These are phyloP conservation scores for Narcine bancroftii DNA, from an alignment of 2,113 vertebrate genomes.

Conservation along the genomic window DNA sequence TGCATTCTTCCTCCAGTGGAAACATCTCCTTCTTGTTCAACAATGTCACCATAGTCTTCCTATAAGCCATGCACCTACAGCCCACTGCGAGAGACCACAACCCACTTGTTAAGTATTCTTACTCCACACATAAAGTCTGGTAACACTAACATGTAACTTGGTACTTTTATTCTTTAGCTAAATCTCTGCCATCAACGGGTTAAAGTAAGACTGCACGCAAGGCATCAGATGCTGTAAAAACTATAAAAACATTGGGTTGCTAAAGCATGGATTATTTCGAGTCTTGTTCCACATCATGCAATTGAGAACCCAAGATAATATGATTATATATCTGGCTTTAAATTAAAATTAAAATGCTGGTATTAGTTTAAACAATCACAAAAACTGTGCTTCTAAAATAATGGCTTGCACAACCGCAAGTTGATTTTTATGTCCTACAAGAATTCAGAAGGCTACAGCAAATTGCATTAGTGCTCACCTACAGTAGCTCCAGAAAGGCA, in stretches of 20 bases:
- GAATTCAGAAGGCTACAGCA: neutral
- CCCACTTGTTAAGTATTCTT: neutral
- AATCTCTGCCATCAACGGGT: neutral
- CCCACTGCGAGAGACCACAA: neutral
- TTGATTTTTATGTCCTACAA: neutral
- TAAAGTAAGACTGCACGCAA: neutral
- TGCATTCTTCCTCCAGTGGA: neutral
- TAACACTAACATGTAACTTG: neutral
- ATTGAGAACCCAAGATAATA: neutral
- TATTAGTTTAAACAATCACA: neutral
- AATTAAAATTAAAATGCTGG: slow-evolving; percentile 2
- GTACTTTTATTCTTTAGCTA: neutral
- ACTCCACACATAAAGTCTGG: neutral
- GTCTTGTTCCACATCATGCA: neutral
- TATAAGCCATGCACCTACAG: neutral
- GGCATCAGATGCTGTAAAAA: neutral
- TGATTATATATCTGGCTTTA: neutral
- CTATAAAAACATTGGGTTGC: neutral
- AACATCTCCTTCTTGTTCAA: neutral
- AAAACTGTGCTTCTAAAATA: neutral
- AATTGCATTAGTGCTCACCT: slow-evolving; percentile 22
- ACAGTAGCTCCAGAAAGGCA: neutral
- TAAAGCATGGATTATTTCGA: neutral
- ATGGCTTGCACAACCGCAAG: neutral
- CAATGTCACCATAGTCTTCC: neutral